Evolutionary conservation across 2,113 vertebrate genomes (phyloP).

Genomic region (Poeciliopsis turrubarensis): DNA sequence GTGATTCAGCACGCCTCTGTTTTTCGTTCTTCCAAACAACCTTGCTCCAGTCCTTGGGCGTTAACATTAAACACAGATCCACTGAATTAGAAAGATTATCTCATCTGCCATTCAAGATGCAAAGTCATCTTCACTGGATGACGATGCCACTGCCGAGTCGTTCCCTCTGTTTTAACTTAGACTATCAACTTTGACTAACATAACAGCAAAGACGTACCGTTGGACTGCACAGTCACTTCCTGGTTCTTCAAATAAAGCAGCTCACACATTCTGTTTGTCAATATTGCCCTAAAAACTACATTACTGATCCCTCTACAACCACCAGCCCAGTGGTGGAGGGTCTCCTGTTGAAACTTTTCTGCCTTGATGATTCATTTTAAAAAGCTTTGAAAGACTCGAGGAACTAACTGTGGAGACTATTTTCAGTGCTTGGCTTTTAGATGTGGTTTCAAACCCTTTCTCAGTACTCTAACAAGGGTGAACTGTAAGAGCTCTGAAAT

Average conservation of each 20-base stretch:
- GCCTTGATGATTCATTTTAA: no score
- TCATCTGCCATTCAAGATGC: conserved; percentile 68
- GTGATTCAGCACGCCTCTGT: conserved; percentile 18
- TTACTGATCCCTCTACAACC: not conserved
- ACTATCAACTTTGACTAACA: conserved; percentile 30
- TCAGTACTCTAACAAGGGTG: no score
- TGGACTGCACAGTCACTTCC: no score
- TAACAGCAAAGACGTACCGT: not conserved
- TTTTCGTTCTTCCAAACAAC: conserved; percentile 30
- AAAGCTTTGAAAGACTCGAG: no score
- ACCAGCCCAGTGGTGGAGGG: no score
- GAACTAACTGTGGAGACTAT: no score
- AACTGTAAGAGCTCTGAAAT: no score
- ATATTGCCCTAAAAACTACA: not conserved
- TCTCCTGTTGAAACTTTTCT: no score
- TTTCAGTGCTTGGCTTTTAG: no score
- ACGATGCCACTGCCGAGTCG: conserved; percentile 53
- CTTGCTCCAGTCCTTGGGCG: conserved; percentile 19
- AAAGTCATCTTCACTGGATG: conserved; percentile 61
- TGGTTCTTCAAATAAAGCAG: not conserved
- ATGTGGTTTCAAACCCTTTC: no score
- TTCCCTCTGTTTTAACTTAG: conserved; percentile 41
- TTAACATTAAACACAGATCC: conserved; percentile 50
- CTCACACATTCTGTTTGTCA: not conserved
- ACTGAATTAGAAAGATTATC: conserved; percentile 66